phyloP scores from a whole-genome alignment of 2,888 invertebrate species.

The Proisotoma minuta region DNA sequence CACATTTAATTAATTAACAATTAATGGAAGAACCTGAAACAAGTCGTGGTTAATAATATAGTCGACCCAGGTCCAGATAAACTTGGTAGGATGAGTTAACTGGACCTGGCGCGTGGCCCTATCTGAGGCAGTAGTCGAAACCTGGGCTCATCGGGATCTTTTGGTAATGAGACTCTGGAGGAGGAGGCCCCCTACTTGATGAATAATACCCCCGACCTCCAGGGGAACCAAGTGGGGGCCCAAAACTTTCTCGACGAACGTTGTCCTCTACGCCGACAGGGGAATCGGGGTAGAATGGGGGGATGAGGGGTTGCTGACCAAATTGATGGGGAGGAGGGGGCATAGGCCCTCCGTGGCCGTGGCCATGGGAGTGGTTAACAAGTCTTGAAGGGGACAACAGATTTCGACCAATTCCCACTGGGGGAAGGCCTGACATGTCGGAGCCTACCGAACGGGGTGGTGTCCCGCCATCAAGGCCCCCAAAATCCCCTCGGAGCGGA shows the following conservation, averaged over 20 bases:
- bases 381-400: constrained; percentile 7
- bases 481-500: neutral
- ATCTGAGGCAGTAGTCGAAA: constrained; percentile 42
- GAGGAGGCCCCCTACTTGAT: constrained; percentile 21
- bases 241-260: constrained; percentile 26
- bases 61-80: neutral
- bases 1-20: too few relatives aligned
- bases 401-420: neutral
- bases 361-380: neutral
- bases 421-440: neutral
- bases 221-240: constrained; percentile 26
- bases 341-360: neutral
- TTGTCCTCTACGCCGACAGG: constrained; percentile 1
- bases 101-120: constrained; percentile 23
- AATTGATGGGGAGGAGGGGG: neutral
- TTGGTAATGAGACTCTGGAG: constrained; percentile 36
- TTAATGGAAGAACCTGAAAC: neutral
- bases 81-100: neutral
- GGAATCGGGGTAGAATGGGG: neutral
- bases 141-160: constrained; percentile 40
- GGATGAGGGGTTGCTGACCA: neutral
- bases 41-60: constrained; percentile 1
- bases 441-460: neutral
- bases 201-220: constrained; percentile 22
- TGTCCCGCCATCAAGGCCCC: neutral